Evolutionary conservation across 2,113 vertebrate genomes (phyloP), one percentile per base, ranked within the genome.

Genomic region (Petrocephalus zakoni): DNA sequence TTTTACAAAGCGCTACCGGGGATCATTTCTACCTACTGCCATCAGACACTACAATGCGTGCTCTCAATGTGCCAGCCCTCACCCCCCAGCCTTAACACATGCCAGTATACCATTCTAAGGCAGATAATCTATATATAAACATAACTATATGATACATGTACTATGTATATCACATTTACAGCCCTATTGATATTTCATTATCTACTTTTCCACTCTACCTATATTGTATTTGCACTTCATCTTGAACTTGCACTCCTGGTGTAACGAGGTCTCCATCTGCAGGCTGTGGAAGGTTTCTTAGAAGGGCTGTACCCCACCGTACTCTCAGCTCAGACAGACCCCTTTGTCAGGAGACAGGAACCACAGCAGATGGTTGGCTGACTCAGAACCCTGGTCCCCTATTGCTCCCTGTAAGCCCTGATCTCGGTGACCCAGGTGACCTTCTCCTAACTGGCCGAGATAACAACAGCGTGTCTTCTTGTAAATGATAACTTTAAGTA

Each of bases 361-460:
- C 17, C 37, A 19, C 58, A 90, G 89, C 93, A 93, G 92, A 93
- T 92, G 93, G 91, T n/a, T 55, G 46, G 29, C 87, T 85, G 85
- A 52, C 47, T 81, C 8, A 53, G 51, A 47, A 37, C 37, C 29
- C 51, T 52, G 46, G 51, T n/a, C 52, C 86, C 17, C 81, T 37
- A 53, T 75, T 72, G 61, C 64, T 90, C 89, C 94, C 88, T 90
- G 68, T 75, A 90, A 88, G 90, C 85, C 19, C 34, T 42, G 53
- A 37, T 89, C 90, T 61, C 72, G 22, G 2, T 85, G 51, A 87
- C 53, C 85, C 37, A 1, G 1, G 19, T 88, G 87, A 92, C 88
- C 91, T n/a, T 91, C 86, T 93, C 1, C 11, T 51, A 51, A 51
- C 81, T 83, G 49, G 13, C 21, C 19, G 84, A 85, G 25, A 85